Percentiles rank a stretch among this genome's conserved stretches.
Conservation (phyloP, 2,113 vertebrate genomes). For the Fulica atra region DNA sequence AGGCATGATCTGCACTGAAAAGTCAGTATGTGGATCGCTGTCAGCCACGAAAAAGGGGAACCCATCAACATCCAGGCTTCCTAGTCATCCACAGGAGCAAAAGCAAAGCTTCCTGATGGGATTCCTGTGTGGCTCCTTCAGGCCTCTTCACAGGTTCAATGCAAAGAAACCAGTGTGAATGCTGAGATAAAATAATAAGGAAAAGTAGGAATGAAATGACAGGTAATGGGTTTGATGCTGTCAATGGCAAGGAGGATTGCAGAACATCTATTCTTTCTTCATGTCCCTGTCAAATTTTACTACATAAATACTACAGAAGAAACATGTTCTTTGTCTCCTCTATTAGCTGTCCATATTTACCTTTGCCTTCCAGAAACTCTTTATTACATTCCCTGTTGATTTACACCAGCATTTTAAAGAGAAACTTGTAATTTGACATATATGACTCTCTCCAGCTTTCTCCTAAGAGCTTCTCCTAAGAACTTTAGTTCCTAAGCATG, state of each 20-base stretch:
- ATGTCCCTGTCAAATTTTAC: not conserved
- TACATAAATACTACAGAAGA: not conserved
- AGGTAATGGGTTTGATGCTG: not conserved
- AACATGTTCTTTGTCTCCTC: not conserved
- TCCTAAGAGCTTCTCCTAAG: not conserved
- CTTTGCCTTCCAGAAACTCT: not conserved
- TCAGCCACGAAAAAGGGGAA: not conserved
- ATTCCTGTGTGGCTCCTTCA: not conserved
- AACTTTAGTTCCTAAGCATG: no score
- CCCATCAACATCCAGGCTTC: not conserved
- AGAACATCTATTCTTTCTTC: not conserved
- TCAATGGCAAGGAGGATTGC: not conserved
- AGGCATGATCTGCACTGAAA: not conserved
- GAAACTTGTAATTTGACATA: not conserved
- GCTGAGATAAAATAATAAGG: not conserved
- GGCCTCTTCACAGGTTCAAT: not conserved
- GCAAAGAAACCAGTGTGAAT: not conserved
- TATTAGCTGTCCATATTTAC: not conserved
- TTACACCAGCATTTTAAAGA: not conserved
- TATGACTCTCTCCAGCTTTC: not conserved
- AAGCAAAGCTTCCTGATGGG: not conserved
- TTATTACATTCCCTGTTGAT: not conserved
- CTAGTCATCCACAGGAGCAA: not conserved
- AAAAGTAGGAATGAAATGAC: not conserved
- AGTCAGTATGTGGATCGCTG: not conserved